Conservation (phyloP, 2,888 invertebrate genomes). For the Nephrotoma flavescens region DNA sequence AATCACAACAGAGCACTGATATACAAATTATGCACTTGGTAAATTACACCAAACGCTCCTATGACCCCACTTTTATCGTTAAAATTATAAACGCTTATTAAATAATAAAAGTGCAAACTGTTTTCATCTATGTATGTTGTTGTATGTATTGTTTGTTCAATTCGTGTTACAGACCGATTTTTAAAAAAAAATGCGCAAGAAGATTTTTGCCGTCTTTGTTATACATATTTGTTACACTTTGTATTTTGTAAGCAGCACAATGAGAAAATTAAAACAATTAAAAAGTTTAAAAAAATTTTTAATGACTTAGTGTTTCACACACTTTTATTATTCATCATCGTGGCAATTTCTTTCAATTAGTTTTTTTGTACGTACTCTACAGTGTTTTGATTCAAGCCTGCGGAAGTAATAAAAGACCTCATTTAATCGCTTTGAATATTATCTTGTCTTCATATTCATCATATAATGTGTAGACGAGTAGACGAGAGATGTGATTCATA, state of each 20-base stretch:
- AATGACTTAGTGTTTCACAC: not conserved
- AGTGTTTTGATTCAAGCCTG: not conserved
- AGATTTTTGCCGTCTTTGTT: not conserved
- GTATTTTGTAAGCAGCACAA: not conserved
- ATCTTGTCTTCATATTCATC: not conserved
- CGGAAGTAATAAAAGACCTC: not conserved
- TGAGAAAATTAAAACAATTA: not conserved
- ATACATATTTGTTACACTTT: not conserved
- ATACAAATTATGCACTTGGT: not conserved
- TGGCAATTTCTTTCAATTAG: not conserved
- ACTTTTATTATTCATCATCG: not conserved
- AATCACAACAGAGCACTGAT: not conserved
- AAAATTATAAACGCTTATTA: not conserved
- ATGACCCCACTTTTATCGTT: not conserved
- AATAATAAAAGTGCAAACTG: not conserved
- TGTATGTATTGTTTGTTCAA: not conserved
- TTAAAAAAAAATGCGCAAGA: not conserved
- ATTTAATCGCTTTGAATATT: not conserved
- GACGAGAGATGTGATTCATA: not conserved
- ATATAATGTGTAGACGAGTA: not conserved
- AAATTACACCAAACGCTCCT: not conserved
- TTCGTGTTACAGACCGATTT: not conserved
- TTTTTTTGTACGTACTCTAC: not conserved
- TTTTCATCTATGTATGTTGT: not conserved
- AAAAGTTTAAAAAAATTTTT: not conserved